phyloP scores from a whole-genome alignment of 1,140 invertebrate species.

The Drosophila arizonae region DNA sequence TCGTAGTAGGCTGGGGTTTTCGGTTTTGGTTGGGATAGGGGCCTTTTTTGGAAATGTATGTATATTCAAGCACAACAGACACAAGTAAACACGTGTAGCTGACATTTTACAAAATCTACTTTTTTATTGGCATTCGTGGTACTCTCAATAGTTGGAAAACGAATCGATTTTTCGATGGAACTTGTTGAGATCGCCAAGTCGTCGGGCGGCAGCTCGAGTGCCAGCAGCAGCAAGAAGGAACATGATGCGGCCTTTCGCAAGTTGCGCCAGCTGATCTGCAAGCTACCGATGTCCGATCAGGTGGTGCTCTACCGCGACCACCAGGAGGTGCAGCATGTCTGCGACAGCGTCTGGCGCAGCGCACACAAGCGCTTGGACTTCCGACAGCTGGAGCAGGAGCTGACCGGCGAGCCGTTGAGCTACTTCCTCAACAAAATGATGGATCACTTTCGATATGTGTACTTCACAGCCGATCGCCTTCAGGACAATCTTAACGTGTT shows the following conservation, averaged over 20 bases:
- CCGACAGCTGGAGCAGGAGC: conserved; percentile 19
- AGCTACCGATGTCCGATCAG: conserved; percentile 35
- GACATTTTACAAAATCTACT: conserved; percentile 14
- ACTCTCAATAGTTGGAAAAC: not conserved
- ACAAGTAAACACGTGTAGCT: conserved; percentile 12
- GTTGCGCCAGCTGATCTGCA: conserved; percentile 4
- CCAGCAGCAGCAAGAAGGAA: not conserved
- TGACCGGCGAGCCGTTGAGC: conserved; percentile 9
- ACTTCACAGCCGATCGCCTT: conserved; percentile 40
- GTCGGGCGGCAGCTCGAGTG: not conserved
- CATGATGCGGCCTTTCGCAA: not conserved
- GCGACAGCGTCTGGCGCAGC: conserved; percentile 32
- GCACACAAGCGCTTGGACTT: conserved; percentile 34
- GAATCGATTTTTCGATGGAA: conserved; percentile 11
- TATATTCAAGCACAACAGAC: conserved; percentile 7
- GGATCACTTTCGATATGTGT: conserved; percentile 26
- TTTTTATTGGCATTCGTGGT: conserved; percentile 2
- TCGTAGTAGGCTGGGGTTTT: not conserved
- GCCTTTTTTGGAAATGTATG: not conserved
- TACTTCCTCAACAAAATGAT: conserved; percentile 36
- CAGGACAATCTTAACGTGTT: conserved; percentile 47
- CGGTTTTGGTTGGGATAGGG: not conserved
- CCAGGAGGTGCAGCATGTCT: conserved; percentile 10
- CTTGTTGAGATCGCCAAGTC: not conserved
- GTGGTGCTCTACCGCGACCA: conserved; percentile 27